Evolutionary conservation across 2,888 invertebrate species (phyloP), one percentile per base, ranked within the genome.

Genomic region (Noctua fimbriata): DNA sequence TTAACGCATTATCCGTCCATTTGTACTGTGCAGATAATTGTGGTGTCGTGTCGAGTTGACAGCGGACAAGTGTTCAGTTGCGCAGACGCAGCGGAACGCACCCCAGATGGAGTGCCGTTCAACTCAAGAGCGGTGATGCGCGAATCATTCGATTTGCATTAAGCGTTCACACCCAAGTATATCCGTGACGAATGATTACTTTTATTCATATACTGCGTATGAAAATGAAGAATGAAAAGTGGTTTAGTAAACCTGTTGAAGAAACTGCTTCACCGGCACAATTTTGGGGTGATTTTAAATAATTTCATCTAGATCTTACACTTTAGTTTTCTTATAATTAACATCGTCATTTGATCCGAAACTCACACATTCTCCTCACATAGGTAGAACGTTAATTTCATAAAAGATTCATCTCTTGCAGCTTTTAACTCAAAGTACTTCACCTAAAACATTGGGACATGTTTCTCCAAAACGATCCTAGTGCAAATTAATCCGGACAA

Each of bases 141-240:
- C 93, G 91, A 90, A 91, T 93, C 91, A 95, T 95, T 94, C 92
- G 93, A 95, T 95, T 94, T 94, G 89, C 91, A 91, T 92, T 91
- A 86, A 89, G 85, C 89, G 87, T 92, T 92, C 91, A 89, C 90
- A 92, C 89, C 88, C 89, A 90, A 92, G 90, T 92, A 93, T 90
- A 88, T 77, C 90, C 89, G 90, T 91, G 88, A 90, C 91, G 87
- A 92, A 90, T 82, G 77, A 63, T 71, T 69, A 81, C 82, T n/a
- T 58, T 24, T 12, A 87, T 86, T 88, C 84, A 67, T 75, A 69
- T 55, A 55, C 14, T 41, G 32, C 2, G 1, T 72, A 47, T 55
- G 36, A 7, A 52, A 76, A 52, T 60, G n/a, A 10, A 28, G 24
- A 41, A 41, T 41, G 0, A 52, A 18, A 14, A 55, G 28, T 60